phyloP scores from a whole-genome alignment of 2,113 vertebrate species.

The Capreolus pygargus region DNA sequence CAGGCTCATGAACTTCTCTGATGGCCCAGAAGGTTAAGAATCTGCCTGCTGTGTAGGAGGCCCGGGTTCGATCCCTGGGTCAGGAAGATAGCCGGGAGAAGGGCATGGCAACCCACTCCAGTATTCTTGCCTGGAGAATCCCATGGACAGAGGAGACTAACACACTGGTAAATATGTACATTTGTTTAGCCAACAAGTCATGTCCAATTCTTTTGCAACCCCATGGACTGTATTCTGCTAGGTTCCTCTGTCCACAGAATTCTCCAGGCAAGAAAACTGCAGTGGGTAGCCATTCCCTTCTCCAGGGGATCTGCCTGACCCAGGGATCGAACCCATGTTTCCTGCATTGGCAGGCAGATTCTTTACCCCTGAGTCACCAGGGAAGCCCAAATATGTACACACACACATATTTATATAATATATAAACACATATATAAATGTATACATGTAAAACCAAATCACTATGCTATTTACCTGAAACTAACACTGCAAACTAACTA shows the following conservation, averaged over 20 bases:
- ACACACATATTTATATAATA: rapidly evolving
- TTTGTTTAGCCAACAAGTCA: no score
- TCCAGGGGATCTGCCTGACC: background rate
- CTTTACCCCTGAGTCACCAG: background rate
- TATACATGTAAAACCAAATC: background rate
- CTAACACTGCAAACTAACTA: background rate
- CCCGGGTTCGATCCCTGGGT: no score
- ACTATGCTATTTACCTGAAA: background rate
- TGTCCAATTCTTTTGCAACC: no score
- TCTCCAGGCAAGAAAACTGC: background rate
- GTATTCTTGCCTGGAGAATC: no score
- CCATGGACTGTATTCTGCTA: no score
- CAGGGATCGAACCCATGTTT: background rate
- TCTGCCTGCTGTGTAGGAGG: no score
- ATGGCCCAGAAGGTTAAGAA: no score
- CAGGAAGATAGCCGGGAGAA: no score
- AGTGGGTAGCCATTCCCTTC: background rate
- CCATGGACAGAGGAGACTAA: no score
- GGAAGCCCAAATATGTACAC: background rate
- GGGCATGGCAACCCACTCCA: no score
- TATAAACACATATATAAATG: background rate
- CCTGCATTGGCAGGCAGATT: background rate
- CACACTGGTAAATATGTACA: no score
- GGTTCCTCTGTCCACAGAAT: background rate
- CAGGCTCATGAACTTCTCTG: no score